Conservation (phyloP, 37 sponge, comb jelly and placozoan genomes). For the Spongilla lacustris region DNA sequence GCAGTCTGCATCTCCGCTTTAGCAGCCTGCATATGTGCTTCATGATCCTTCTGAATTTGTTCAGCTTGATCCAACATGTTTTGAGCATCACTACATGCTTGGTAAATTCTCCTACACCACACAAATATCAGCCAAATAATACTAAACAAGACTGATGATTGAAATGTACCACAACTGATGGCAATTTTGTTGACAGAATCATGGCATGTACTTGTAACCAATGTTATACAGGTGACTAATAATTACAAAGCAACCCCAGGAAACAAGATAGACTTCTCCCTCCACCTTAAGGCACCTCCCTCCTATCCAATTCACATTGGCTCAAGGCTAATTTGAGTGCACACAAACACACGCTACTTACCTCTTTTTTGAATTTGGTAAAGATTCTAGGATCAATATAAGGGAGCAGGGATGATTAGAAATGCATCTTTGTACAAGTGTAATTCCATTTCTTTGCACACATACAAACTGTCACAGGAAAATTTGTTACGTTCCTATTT, state of each 20-base stretch:
- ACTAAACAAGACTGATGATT: neutral
- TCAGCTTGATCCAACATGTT: neutral
- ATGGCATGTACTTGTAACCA: neutral
- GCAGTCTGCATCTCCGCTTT: neutral
- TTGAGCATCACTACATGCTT: neutral
- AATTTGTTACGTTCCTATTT: neutral
- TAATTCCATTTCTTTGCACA: neutral
- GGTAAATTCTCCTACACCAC: neutral
- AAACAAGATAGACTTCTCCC: neutral
- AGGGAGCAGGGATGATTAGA: neutral
- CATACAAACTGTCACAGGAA: constrained; percentile 1
- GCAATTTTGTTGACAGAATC: neutral
- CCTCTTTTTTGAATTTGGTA: neutral
- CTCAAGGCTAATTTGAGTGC: neutral
- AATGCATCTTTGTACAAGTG: constrained; percentile 1
- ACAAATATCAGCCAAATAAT: neutral
- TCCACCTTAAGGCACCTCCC: neutral
- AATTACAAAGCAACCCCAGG: neutral
- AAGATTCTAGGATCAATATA: neutral
- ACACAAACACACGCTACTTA: neutral
- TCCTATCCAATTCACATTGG: neutral
- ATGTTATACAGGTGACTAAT: neutral
- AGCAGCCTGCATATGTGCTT: neutral
- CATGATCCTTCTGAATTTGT: neutral
- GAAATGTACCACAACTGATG: constrained; percentile 1